These are phyloP conservation scores for Cyclina sinensis DNA, from an alignment of 1,140 invertebrate species.

Conservation along the genomic window DNA sequence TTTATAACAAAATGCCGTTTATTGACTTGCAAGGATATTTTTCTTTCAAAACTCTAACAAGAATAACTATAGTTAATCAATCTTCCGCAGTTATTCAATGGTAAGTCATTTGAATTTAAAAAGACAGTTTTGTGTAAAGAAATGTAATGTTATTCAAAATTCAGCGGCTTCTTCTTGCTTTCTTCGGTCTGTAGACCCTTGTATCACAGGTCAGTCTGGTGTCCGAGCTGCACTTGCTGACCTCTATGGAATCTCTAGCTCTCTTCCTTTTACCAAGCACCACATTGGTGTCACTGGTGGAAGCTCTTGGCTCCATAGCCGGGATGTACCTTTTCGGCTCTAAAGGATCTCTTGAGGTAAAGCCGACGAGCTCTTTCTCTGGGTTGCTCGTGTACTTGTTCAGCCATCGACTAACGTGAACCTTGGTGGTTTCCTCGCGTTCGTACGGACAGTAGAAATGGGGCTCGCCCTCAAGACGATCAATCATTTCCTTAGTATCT, in stretches of 20 bases:
- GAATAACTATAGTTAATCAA: too few species aligned
- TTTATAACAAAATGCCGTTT: too few species aligned
- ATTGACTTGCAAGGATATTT: too few species aligned
- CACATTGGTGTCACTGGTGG: constrained; percentile 22
- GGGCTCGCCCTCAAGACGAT: neutral
- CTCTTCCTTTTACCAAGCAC: constrained; percentile 20
- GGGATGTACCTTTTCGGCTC: neutral
- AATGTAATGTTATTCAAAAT: neutral
- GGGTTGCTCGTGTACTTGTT: constrained; percentile 4
- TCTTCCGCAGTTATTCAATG: too few species aligned
- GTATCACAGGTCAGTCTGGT: neutral
- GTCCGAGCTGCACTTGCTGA: neutral
- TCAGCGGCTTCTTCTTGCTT: neutral
- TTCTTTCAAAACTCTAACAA: too few species aligned
- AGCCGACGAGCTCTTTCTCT: constrained; percentile 8
- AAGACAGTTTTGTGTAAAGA: too few species aligned
- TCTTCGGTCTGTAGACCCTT: neutral
- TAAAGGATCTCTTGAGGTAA: neutral
- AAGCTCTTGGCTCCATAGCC: neutral
- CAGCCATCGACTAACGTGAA: constrained; percentile 24
- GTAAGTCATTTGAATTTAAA: too few species aligned
- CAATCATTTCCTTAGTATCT: constrained; percentile 4
- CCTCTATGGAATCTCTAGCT: neutral
- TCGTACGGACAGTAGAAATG: constrained; percentile 30
- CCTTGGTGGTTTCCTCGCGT: neutral